phyloP scores from a whole-genome alignment of 2,888 invertebrate species.

The Hesperia comma region DNA sequence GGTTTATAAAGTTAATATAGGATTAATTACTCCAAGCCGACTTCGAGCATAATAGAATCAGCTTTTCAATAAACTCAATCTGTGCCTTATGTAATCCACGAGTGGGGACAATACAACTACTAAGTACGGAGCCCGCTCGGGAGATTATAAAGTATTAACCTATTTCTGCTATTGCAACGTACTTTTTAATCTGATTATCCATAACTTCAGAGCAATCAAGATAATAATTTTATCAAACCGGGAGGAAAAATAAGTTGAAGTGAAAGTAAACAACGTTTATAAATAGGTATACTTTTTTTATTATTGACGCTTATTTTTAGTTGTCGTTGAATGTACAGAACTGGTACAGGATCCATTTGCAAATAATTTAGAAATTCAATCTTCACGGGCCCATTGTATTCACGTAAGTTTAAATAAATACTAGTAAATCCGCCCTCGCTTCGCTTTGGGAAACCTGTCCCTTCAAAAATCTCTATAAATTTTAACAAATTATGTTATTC shows the following conservation, averaged over 20 bases:
- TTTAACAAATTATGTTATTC: too few species aligned
- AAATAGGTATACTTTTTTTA: too few species aligned
- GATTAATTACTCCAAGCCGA: not conserved
- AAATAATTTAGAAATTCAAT: too few species aligned
- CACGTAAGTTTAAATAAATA: too few species aligned
- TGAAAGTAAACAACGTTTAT: too few species aligned
- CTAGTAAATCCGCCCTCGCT: too few species aligned
- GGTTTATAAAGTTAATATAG: not conserved
- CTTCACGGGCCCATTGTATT: too few species aligned
- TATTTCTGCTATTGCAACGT: slow-evolving; percentile 25
- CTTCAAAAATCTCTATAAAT: too few species aligned
- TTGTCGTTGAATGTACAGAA: not conserved
- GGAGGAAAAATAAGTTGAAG: not conserved
- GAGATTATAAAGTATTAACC: slow-evolving; percentile 30
- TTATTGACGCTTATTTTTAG: not conserved
- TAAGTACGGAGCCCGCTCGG: slow-evolving; percentile 6
- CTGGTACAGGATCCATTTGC: too few species aligned
- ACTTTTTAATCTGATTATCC: slow-evolving; percentile 26
- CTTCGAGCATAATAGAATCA: slow-evolving; percentile 10
- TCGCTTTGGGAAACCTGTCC: too few species aligned
- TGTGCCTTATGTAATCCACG: slow-evolving; percentile 1
- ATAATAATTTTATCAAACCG: slow-evolving; percentile 9
- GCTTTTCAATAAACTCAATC: slow-evolving; percentile 11
- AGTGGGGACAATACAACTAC: slow-evolving; percentile 1
- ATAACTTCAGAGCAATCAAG: slow-evolving; percentile 8